A percentile compares a stretch with the other conserved stretches of the same genome.
Evolutionary conservation across 2,888 invertebrate genomes (phyloP).

Genomic region (Eilema griseolum): DNA sequence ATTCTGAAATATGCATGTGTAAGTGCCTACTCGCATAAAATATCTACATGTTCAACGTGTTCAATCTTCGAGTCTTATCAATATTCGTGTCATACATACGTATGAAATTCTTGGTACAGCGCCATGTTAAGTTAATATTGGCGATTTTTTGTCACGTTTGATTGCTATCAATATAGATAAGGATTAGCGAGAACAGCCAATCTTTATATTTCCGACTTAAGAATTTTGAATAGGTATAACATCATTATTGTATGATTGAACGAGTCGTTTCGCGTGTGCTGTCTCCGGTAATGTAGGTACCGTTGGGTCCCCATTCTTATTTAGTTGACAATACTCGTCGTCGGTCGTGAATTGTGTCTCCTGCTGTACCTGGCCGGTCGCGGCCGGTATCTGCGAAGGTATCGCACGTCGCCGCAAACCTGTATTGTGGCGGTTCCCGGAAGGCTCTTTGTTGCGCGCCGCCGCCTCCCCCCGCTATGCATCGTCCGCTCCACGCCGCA

Average conservation of each 20-base stretch:
- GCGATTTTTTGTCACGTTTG: conserved; percentile 62
- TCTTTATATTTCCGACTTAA: conserved; percentile 35
- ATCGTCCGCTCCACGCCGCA: conserved; percentile 54
- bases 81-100: conserved; percentile 65
- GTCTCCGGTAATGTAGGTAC: conserved; percentile 43
- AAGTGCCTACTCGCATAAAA: conserved; percentile 21
- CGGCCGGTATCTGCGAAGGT: conserved; percentile 84
- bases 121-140: conserved; percentile 54
- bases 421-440: conserved; percentile 85
- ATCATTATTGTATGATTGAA: conserved; percentile 23
- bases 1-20: conserved; percentile 21
- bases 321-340: conserved; percentile 72
- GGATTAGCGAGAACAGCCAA: conserved; percentile 52
- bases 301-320: conserved; percentile 67
- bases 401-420: conserved; percentile 86
- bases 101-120: conserved; percentile 55
- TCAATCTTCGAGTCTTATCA: conserved; percentile 56
- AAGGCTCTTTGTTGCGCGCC: conserved; percentile 84
- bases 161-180: conserved; percentile 59
- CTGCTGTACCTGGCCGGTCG: conserved; percentile 72
- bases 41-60: conserved; percentile 37
- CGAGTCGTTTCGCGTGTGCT: conserved; percentile 3
- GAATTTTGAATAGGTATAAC: conserved; percentile 22
- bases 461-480: conserved; percentile 59
- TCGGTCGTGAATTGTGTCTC: conserved; percentile 53